Conservation (phyloP, 2,113 vertebrate species). For the Trachemys scripta region DNA sequence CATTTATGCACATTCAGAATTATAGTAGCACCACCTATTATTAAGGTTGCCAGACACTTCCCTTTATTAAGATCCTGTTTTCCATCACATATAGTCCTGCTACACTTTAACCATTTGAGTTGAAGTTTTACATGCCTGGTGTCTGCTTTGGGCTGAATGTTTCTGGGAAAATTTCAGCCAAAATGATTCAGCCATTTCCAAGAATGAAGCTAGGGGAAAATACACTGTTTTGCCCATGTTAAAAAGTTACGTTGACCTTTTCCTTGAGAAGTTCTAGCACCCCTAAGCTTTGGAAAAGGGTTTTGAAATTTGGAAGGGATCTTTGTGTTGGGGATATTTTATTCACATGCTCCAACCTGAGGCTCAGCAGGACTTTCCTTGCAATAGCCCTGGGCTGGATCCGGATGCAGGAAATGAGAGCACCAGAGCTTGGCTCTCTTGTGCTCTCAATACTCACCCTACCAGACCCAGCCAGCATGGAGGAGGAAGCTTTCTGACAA, state of each 20-base stretch:
- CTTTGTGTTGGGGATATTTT: not conserved
- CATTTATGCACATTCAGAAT: not conserved
- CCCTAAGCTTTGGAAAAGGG: not conserved
- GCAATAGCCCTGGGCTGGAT: not conserved
- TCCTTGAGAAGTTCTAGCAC: not conserved
- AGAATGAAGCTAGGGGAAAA: not conserved
- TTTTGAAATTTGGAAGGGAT: not conserved
- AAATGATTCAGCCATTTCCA: not conserved
- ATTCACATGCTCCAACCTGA: not conserved
- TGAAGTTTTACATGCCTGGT: not conserved
- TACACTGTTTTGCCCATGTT: fast-evolving
- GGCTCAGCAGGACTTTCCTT: not conserved
- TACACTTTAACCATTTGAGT: not conserved
- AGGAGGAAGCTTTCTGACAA: too few species aligned
- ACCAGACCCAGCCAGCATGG: too few species aligned
- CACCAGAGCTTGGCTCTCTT: too few species aligned
- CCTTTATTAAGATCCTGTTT: not conserved
- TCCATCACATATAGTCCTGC: not conserved
- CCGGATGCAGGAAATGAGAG: too few species aligned
- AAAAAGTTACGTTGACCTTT: not conserved
- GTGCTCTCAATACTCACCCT: too few species aligned
- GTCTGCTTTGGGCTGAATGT: not conserved
- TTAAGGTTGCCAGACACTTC: not conserved
- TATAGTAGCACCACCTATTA: not conserved
- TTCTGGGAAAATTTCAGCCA: not conserved